phyloP scores from a whole-genome alignment of 2,113 vertebrate genomes.

The Malurus alboscapulatus region DNA sequence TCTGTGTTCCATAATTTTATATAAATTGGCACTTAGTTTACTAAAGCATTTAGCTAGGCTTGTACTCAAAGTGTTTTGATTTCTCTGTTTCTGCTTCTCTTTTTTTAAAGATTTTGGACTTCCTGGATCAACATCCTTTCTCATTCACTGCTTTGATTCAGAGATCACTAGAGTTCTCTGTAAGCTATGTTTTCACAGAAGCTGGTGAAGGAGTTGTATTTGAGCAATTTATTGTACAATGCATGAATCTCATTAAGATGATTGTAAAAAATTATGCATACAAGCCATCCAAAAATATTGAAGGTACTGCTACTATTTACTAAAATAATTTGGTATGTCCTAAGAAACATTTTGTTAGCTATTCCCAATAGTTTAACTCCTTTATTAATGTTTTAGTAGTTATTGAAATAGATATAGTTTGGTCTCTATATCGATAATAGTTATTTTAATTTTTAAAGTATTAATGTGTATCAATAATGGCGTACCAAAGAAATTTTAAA shows the following conservation, averaged over 20 bases:
- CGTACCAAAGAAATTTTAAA: neutral
- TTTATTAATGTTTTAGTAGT: neutral
- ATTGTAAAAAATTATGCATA: constrained; percentile 97
- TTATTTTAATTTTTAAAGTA: neutral
- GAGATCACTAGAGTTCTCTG: constrained; percentile 91
- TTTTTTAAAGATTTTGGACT: constrained; percentile 87
- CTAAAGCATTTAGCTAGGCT: neutral
- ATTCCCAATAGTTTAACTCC: neutral
- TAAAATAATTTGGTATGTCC: neutral
- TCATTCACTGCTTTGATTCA: constrained; percentile 93
- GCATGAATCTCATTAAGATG: constrained; percentile 98
- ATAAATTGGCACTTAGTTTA: neutral
- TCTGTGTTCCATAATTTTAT: neutral
- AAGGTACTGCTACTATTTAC: constrained; percentile 77
- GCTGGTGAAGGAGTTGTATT: constrained; percentile 90
- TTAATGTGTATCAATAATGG: neutral
- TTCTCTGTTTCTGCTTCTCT: neutral
- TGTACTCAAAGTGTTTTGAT: neutral
- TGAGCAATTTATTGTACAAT: constrained; percentile 95
- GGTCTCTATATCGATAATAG: neutral
- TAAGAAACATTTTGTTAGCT: neutral
- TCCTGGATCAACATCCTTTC: constrained; percentile 92
- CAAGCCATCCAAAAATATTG: constrained; percentile 93
- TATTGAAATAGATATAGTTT: neutral
- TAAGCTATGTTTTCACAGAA: constrained; percentile 93